Evolutionary conservation across 1,140 invertebrate genomes (phyloP).

Genomic region (Protaetia brevitarsis): DNA sequence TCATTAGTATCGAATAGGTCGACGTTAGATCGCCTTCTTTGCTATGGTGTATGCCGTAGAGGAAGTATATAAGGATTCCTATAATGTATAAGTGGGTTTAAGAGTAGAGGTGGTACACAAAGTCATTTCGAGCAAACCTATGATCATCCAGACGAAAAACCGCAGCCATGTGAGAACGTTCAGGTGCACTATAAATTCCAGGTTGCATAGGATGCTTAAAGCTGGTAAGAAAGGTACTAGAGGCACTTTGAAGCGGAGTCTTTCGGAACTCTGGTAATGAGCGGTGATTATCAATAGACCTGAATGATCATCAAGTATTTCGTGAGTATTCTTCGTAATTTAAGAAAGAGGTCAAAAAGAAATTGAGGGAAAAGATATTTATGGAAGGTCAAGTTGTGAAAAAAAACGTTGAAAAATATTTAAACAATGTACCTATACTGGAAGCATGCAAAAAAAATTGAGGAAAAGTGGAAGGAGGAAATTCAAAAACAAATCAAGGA

Average conservation of each 20-base stretch:
- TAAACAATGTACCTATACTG: no score
- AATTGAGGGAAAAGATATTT: no score
- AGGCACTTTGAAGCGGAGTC: constrained; percentile 78
- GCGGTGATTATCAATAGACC: constrained; percentile 75
- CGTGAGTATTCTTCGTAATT: no score
- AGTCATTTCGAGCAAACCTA: constrained; percentile 57
- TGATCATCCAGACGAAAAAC: constrained; percentile 81
- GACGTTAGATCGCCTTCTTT: constrained; percentile 66
- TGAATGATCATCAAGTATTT: constrained; percentile 39
- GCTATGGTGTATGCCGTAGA: constrained; percentile 86
- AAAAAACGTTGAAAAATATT: no score
- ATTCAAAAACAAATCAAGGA: no score
- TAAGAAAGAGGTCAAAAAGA: no score
- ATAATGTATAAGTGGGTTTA: not conserved
- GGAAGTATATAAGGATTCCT: constrained; percentile 82
- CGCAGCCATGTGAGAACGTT: constrained; percentile 78
- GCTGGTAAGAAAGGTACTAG: constrained; percentile 78
- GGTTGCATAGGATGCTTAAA: constrained; percentile 75
- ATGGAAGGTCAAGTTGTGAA: no score
- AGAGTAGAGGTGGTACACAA: not conserved
- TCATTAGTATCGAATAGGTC: constrained; percentile 65
- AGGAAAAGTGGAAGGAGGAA: no score
- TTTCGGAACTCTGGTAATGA: constrained; percentile 76
- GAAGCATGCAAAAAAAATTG: no score
- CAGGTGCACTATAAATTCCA: constrained; percentile 78